Evolutionary conservation across 2,888 invertebrate genomes (phyloP), one percentile per base, ranked within the genome.

Genomic region (Lasioglossum figueresi): DNA sequence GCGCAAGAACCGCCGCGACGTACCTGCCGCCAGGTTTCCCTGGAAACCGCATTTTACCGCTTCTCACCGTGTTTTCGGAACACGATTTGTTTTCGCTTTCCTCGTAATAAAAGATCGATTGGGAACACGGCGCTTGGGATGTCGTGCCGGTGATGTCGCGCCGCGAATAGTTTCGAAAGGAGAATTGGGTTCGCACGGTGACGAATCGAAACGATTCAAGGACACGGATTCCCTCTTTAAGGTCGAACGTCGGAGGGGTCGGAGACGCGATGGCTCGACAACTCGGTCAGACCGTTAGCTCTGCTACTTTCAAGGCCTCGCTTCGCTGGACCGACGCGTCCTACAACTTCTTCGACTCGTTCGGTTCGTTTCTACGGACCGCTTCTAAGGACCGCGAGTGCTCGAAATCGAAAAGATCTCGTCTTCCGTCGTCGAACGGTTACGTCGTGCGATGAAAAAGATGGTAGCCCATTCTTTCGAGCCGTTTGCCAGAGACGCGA

Each of bases 201-300:
- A 83, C 37, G 72, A 76, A 84, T 89, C 81, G 74, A 88, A 92
- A 87, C 87, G 83, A 85, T 88, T 81, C 93, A 92, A 93, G 92
- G 92, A 88, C 93, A 89, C 83, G 37, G 56, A 82, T 83, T 88
- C 90, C 90, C 85, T 86, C 87, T 83, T 76, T 84, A 90, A 92
- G 91, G 90, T 89, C 90, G 89, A 87, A 71, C 63, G 68, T 68
- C 70, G 77, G 68, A 87, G 76, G 82, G 86, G 82, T 78, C 79
- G 74, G 66, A 78, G 72, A 83, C 59, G 68, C 66, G 82, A 80
- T 70, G 82, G 85, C 86, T 88, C 91, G 86, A 86, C 90, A 93
- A 93, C 92, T 93, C 93, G 93, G 92, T 91, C 92, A 90, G 82
- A 93, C 93, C 94, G 94, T 94, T 94, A 93, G 84, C 80, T 90